Conservation (phyloP, 2,113 vertebrate genomes). For the Scytalopus superciliaris region DNA sequence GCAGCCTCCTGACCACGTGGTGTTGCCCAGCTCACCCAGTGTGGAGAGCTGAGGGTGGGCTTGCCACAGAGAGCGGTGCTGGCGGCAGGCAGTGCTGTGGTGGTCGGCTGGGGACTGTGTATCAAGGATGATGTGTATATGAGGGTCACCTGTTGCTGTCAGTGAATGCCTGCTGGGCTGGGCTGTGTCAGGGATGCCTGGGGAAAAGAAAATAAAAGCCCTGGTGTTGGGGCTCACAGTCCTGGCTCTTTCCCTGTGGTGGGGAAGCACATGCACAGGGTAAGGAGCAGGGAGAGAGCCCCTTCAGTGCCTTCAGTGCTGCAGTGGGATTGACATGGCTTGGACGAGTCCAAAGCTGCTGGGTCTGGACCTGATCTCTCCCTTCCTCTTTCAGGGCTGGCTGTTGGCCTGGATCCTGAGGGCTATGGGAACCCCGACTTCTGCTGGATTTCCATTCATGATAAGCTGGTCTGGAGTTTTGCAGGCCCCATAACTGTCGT, state of each 20-base stretch:
- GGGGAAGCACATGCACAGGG: not conserved
- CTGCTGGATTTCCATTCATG: slow-evolving; percentile 97
- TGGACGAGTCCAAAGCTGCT: not conserved
- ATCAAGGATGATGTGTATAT: not conserved
- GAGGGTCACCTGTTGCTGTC: not conserved
- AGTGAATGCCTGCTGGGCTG: not conserved
- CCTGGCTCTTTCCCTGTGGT: not conserved
- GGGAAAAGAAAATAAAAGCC: not conserved
- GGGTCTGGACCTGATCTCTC: not conserved
- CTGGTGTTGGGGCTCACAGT: not conserved
- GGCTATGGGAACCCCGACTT: slow-evolving; percentile 98
- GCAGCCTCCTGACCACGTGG: not conserved
- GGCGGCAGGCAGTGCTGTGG: not conserved
- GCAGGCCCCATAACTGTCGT: slow-evolving; percentile 93
- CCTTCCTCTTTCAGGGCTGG: slow-evolving; percentile 77
- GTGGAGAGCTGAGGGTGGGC: not conserved
- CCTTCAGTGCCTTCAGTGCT: not conserved
- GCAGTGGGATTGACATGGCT: not conserved
- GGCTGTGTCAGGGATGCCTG: not conserved
- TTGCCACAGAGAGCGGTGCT: not conserved
- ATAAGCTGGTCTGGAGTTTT: slow-evolving; percentile 98
- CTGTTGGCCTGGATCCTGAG: slow-evolving; percentile 93
- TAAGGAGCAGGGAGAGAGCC: not conserved
- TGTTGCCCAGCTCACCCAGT: accelerated
- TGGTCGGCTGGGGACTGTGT: accelerated